Evolutionary conservation across 2,113 vertebrate species (phyloP).

Genomic region (Todiramphus saurophagus): DNA sequence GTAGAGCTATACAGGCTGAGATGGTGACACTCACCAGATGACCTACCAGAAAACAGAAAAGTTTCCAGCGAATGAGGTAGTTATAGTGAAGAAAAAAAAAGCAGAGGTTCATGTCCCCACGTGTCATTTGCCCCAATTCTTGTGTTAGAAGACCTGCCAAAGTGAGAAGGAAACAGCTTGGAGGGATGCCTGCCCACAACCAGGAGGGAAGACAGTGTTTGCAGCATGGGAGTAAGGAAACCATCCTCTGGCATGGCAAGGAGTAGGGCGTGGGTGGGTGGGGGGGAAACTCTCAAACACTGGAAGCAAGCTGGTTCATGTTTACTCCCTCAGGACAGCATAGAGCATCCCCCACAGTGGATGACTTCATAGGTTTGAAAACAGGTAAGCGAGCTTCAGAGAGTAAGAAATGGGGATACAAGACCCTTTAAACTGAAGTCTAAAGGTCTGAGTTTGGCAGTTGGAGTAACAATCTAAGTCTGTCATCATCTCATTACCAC

Average conservation of each 20-base stretch:
- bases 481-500: neutral
- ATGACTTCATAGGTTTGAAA: conserved; percentile 30
- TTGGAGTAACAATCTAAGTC: neutral
- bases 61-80: neutral
- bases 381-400: neutral
- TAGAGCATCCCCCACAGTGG: neutral
- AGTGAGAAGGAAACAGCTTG: conserved; percentile 3
- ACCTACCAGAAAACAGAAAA: neutral
- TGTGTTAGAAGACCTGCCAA: neutral
- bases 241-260: neutral
- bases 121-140: neutral
- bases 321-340: conserved; percentile 2
- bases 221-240: neutral
- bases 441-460: neutral
- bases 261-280: neutral
- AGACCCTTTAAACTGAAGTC: neutral
- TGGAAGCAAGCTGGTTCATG: conserved; percentile 3
- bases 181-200: neutral
- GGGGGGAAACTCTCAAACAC: neutral
- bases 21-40: accelerated
- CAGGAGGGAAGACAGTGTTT: neutral
- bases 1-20: accelerated
- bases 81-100: neutral
- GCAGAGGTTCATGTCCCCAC: neutral
- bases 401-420: neutral